Base-by-base conservation (phyloP, 2,888 invertebrate genomes). In the Melanostoma scalare region DNA sequence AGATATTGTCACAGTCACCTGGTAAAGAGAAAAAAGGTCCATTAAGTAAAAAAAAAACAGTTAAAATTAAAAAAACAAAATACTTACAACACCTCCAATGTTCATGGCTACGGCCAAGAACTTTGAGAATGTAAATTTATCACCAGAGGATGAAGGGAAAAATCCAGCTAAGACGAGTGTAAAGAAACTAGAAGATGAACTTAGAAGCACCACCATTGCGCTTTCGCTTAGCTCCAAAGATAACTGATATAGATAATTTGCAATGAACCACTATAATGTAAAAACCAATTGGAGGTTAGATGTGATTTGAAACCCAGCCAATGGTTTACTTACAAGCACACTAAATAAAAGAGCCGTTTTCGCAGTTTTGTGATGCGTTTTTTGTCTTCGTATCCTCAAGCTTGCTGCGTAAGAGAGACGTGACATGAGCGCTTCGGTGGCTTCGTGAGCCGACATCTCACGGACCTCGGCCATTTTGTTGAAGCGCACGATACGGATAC, bases 391-490 rank as follows among this genome's bases (percentile, higher is more conserved):
- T 67, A 97, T 97, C 80, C 97, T 93, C 85, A 97, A 91, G 77
- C 96, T 97, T 6, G 98, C 98, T 86, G 96, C 95, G 93, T 98
- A 99, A n/a, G 98, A 98, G 84, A 99, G 93, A 61, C 99, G 94
- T 3, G 99, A 97, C 88, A 98, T 93, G 85, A 97, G 92, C 6
- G 99, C 99, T 89, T 98, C 99, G 52, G 96, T 96, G 3, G 98
- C 99, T 92, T 97, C 96, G 85, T 94, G 94, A 75, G 96, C 96
- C 0, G 96, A 96, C 96, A 97, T 96, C 87, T 97, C 97, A 0
- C 97, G 94, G 85, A 94, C 94, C 93, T 96, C 96, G 6, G 96
- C 96, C 86, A 98, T 93, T 92, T 97, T 97, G 89, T 96, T 97
- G 90, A 98, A 98, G 78, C 98, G 94, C 8, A 98, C 98, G 71